Evolutionary conservation across 2,113 vertebrate genomes (phyloP).

Genomic region (Pseudopipra pipra): DNA sequence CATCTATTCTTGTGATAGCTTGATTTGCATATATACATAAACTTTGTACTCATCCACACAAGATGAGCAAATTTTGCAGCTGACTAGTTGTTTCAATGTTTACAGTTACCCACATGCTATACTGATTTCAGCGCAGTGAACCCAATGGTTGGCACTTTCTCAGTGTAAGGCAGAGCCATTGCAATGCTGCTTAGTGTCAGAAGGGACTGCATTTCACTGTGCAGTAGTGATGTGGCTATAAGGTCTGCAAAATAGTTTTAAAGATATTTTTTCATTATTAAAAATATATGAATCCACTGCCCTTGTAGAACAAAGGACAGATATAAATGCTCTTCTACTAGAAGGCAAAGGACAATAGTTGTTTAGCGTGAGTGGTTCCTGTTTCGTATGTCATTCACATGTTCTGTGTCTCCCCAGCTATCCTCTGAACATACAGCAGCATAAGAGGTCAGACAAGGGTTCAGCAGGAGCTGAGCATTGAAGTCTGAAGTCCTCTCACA

Average conservation of each 20-base stretch:
- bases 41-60: background rate
- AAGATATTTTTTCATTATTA: background rate
- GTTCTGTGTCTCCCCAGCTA: rapidly evolving
- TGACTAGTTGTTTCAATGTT: background rate
- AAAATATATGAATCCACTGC: background rate
- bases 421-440: background rate
- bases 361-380: background rate
- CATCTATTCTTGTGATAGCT: background rate
- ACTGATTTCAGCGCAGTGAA: background rate
- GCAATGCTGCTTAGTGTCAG: background rate
- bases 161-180: background rate
- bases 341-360: background rate
- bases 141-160: background rate
- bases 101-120: background rate
- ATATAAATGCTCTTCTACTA: background rate
- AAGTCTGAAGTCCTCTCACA: background rate
- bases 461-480: background rate
- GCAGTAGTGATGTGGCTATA: background rate
- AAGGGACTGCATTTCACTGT: background rate
- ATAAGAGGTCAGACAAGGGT: rapidly evolving
- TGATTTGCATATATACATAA: background rate
- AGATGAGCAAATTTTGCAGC: background rate
- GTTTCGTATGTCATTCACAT: background rate
- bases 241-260: background rate
- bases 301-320: background rate